phyloP scores from a whole-genome alignment of 2,797 vertebrate species.

The Tokudaia muenninki region DNA sequence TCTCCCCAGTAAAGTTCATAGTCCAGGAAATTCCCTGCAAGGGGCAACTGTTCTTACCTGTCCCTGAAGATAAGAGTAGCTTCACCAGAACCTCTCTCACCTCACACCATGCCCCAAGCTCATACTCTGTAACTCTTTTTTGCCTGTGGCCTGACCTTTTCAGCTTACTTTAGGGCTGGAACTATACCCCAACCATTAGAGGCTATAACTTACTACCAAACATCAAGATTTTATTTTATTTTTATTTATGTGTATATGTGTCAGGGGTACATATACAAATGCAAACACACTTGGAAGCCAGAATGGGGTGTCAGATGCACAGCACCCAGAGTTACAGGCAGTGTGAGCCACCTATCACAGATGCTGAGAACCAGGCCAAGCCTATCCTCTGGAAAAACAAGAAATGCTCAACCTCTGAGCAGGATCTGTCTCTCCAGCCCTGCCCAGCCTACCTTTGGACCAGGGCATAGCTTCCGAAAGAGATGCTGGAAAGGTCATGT shows the following conservation, averaged over 20 bases:
- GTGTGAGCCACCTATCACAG: background rate
- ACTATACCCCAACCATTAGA: background rate
- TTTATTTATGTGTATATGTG: background rate
- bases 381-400: too few relatives aligned
- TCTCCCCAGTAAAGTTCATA: slow-evolving; percentile 36
- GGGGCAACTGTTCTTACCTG: slow-evolving; percentile 34
- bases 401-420: background rate
- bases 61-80: slow-evolving; percentile 55
- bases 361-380: background rate
- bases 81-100: background rate
- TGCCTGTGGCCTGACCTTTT: background rate
- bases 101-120: background rate
- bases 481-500: background rate
- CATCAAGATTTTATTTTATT: background rate
- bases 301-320: background rate
- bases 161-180: background rate
- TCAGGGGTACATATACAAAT: too few relatives aligned
- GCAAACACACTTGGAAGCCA: background rate
- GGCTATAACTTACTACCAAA: background rate
- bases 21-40: slow-evolving; percentile 65
- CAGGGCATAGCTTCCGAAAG: background rate
- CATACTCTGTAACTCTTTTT: background rate
- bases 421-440: background rate
- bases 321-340: background rate
- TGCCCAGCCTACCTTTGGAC: background rate